Base-by-base conservation (phyloP, 2,888 invertebrate genomes). In the Brachypalpus laphriformis region DNA sequence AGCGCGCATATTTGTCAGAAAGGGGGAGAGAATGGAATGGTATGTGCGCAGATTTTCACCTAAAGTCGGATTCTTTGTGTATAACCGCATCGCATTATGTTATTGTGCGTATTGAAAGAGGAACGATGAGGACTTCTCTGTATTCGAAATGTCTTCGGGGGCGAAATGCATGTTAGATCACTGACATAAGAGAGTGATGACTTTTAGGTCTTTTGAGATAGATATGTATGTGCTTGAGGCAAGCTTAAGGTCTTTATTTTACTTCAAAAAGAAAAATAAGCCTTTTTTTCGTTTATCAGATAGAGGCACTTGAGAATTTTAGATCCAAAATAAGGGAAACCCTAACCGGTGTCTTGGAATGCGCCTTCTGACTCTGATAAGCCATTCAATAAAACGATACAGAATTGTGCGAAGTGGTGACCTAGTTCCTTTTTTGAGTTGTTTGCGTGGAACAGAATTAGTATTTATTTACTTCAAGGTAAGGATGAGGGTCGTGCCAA, bases 31-130 rank as follows among this genome's bases (percentile, higher is more conserved):
- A 31, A 28, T 11, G 51, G 42, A 47, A 42, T 22, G 68, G 49
- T 70, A 57, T 83, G 83, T 74, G 83, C 72, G 74, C 68, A 83
- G 74, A 83, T 83, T 83, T 83, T 83, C 83, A 83, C 83, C 83
- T 83, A 57, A 78, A 78, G 78, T 83, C 78, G 80, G 28, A 83
- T 83, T 74, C 45, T 56, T 63, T 80, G 74, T 83, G 70, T 83
- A 63, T 51, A 74, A 83, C 83, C 83, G 57, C 83, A 83, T 70
- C 56, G 74, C 74, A 63, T 78, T 78, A 74, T 42, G 51, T 42
- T 59, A 66, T 74, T 80, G 66, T 78, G 74, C 49, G 83, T 74
- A 31, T 57, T 37, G 28, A 68, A n/a, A 42, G 11, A 42, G n/a
- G 9, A 20, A 34, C n/a, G 11, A 16, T 9, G 9, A 34, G 9